These are phyloP conservation scores for Myotis yumanensis DNA, from an alignment of 2,113 vertebrate species.

Conservation along the genomic window DNA sequence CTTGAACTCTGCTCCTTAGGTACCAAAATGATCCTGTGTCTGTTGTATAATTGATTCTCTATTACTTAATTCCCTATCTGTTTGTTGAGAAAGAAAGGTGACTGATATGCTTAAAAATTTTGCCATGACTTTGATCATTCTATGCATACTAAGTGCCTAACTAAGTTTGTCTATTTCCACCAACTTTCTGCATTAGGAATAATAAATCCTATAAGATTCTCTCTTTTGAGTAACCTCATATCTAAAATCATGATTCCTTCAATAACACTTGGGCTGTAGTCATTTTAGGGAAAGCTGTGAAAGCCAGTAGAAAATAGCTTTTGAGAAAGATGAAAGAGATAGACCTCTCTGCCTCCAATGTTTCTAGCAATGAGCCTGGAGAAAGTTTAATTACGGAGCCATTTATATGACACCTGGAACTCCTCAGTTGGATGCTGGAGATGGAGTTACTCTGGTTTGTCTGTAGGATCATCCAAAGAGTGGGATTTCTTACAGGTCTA, in stretches of 20 bases:
- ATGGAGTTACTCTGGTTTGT: not conserved
- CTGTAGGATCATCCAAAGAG: not conserved
- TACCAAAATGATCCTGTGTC: not conserved
- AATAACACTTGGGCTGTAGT: not conserved
- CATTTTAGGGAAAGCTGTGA: not conserved
- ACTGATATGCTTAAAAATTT: not conserved
- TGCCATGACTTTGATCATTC: not conserved
- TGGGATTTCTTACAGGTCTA: not conserved
- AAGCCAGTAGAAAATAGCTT: not conserved
- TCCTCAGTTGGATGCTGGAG: not conserved
- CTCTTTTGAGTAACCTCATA: not conserved
- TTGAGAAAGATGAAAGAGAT: not conserved
- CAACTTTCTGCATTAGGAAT: not conserved
- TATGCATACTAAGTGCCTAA: not conserved
- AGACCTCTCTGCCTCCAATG: not conserved
- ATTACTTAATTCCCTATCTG: not conserved
- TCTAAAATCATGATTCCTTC: not conserved
- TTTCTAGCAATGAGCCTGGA: not conserved
- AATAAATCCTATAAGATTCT: not conserved
- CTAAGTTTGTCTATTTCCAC: not conserved
- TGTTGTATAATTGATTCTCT: not conserved
- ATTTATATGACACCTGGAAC: not conserved
- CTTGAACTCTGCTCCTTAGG: not conserved
- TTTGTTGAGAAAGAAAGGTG: not conserved
- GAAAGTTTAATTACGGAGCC: not conserved